Conservation (phyloP, 2,113 vertebrate genomes). For the Microtus oregoni region DNA sequence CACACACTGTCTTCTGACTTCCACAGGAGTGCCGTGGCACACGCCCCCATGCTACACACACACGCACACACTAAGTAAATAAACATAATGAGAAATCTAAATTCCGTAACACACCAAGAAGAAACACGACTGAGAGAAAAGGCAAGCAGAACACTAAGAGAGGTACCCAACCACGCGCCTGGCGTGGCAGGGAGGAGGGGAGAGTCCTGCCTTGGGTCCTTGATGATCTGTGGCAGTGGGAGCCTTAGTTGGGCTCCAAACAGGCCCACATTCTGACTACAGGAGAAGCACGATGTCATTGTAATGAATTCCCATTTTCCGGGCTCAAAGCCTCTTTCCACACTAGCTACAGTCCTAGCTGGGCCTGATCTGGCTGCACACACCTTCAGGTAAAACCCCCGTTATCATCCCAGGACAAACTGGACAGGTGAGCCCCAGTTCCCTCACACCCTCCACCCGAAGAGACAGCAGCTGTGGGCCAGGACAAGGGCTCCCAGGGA, state of each 20-base stretch:
- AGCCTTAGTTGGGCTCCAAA: not conserved
- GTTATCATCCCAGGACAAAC: not conserved
- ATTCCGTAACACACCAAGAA: not conserved
- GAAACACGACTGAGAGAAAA: too few relatives aligned
- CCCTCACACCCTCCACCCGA: not conserved
- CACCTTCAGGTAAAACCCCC: not conserved
- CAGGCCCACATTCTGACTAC: fast-evolving
- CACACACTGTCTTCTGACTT: not conserved
- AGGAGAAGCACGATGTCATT: not conserved
- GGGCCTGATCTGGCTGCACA: fast-evolving
- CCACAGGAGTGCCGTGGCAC: too few relatives aligned
- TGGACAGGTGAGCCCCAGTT: too few relatives aligned
- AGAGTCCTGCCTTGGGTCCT: not conserved
- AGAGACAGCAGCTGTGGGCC: not conserved
- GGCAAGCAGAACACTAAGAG: too few relatives aligned
- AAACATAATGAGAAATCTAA: not conserved
- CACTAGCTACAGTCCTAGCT: not conserved
- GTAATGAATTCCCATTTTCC: not conserved
- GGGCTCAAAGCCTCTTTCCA: not conserved
- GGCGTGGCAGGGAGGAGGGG: too few relatives aligned
- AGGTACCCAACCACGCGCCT: fast-evolving
- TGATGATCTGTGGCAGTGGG: fast-evolving
- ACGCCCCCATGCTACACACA: not conserved
- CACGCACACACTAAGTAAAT: not conserved
- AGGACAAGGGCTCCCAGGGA: fast-evolving